These are phyloP conservation scores for Eutrigla gurnardus DNA, from an alignment of 2,797 vertebrate species.

Conservation along the genomic window DNA sequence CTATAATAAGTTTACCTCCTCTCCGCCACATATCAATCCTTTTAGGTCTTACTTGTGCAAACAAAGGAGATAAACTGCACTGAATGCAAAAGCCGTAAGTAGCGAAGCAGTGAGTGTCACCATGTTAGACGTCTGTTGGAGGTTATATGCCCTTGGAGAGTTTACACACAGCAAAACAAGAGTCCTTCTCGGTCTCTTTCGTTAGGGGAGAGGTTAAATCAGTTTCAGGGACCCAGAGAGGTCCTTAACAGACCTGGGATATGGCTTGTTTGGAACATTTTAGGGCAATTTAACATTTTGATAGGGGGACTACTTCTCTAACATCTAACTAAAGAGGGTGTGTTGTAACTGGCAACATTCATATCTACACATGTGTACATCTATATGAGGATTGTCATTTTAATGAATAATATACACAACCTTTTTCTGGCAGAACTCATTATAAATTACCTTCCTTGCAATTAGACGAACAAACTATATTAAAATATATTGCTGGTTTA, in stretches of 20 bases:
- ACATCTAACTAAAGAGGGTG: no score
- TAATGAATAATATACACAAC: not conserved
- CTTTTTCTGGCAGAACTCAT: not conserved
- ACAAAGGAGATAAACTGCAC: not conserved
- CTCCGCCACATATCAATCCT: not conserved
- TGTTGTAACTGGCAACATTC: not conserved
- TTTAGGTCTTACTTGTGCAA: not conserved
- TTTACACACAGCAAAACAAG: conserved; percentile 9
- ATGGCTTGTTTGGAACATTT: conserved; percentile 8
- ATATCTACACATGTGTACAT: not conserved
- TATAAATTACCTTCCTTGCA: not conserved
- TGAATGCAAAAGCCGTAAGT: not conserved
- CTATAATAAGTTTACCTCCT: not conserved
- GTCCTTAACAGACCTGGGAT: not conserved
- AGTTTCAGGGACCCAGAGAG: not conserved
- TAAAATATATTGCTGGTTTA: not conserved
- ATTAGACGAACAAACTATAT: not conserved
- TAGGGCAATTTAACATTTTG: not conserved
- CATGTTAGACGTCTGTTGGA: conserved; percentile 36
- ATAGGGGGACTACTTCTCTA: no score
- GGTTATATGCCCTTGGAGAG: conserved; percentile 16
- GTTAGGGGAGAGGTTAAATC: not conserved
- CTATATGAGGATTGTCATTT: not conserved
- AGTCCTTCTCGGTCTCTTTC: conserved; percentile 8
- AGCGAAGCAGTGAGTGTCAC: conserved; percentile 16